These are phyloP conservation scores for Lagria hirta DNA, from an alignment of 2,888 invertebrate species.

Conservation along the genomic window DNA sequence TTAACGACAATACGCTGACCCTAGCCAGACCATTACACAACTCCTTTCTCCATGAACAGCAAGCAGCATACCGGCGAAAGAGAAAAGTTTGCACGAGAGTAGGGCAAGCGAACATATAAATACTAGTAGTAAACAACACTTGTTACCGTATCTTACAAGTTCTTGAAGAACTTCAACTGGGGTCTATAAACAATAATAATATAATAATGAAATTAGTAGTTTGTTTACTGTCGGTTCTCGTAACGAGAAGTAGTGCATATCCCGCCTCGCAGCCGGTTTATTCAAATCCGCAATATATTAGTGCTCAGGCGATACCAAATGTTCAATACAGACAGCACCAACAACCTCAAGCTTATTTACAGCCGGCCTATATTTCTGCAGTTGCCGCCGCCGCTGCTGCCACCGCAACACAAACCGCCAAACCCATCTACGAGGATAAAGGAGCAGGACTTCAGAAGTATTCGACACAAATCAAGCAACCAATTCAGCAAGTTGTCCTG, in stretches of 20 bases:
- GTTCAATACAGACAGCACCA: slow-evolving; percentile 30
- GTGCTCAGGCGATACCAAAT: slow-evolving; percentile 35
- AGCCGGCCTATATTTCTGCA: slow-evolving; percentile 18
- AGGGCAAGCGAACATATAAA: slow-evolving; percentile 34
- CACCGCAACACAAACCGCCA: slow-evolving; percentile 20
- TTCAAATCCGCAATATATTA: slow-evolving; percentile 35
- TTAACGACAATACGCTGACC: slow-evolving; percentile 32
- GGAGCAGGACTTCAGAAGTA: slow-evolving; percentile 45
- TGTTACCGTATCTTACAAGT: too few species aligned
- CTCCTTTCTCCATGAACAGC: slow-evolving; percentile 35
- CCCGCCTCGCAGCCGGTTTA: slow-evolving; percentile 42
- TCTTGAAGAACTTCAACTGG: slow-evolving; percentile 23
- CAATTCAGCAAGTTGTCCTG: slow-evolving; percentile 54
- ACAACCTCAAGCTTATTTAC: slow-evolving; percentile 21
- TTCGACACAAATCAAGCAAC: slow-evolving; percentile 51
- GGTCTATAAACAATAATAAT: slow-evolving; percentile 16
- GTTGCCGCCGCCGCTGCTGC: slow-evolving; percentile 6
- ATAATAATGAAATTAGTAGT: slow-evolving; percentile 34
- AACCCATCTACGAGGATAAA: slow-evolving; percentile 35
- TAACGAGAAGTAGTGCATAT: slow-evolving; percentile 26
- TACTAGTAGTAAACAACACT: slow-evolving; percentile 28
- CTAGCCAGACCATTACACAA: slow-evolving; percentile 30
- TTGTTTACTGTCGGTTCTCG: slow-evolving; percentile 32
- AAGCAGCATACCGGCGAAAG: too few species aligned
- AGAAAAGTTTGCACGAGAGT: slow-evolving; percentile 28